Conservation (phyloP, 2,888 invertebrate species). For the Xanthorhoe designata region DNA sequence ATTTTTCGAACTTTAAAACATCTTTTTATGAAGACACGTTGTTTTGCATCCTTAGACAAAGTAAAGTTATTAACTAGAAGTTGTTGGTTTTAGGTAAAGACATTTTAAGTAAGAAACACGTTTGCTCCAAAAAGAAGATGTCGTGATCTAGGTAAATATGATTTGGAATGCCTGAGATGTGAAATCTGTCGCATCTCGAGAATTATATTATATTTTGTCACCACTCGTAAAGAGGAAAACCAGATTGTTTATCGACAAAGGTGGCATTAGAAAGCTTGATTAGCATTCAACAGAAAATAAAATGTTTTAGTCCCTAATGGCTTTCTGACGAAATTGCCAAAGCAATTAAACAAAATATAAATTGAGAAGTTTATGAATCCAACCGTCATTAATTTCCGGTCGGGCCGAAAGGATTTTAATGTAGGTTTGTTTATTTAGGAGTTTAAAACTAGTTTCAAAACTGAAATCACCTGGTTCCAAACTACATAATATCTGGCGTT, state of each 20-base stretch:
- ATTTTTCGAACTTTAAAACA: not conserved
- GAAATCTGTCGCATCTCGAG: no score
- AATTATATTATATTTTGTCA: no score
- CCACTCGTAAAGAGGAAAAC: no score
- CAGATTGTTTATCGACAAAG: conserved; percentile 3
- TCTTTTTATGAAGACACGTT: no score
- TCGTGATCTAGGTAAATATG: no score
- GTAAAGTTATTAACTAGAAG: no score
- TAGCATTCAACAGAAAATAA: conserved; percentile 32
- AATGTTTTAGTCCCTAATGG: conserved; percentile 38
- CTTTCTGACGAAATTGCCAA: conserved; percentile 38
- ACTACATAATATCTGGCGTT: conserved; percentile 21
- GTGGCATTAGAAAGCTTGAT: conserved; percentile 20
- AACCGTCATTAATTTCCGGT: conserved; percentile 58
- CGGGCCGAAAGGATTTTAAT: conserved; percentile 60
- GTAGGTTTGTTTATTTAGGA: conserved; percentile 58
- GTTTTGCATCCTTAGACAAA: no score
- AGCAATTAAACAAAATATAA: conserved; percentile 62
- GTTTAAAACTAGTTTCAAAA: conserved; percentile 54
- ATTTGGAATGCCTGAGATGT: no score
- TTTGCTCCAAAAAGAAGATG: no score
- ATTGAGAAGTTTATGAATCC: conserved; percentile 59
- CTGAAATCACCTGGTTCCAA: conserved; percentile 57
- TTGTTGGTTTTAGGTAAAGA: no score
- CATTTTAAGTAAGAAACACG: no score